These are phyloP conservation scores for Campylomormyrus tamandua DNA, from an alignment of 2,113 vertebrate genomes.

Conservation along the genomic window DNA sequence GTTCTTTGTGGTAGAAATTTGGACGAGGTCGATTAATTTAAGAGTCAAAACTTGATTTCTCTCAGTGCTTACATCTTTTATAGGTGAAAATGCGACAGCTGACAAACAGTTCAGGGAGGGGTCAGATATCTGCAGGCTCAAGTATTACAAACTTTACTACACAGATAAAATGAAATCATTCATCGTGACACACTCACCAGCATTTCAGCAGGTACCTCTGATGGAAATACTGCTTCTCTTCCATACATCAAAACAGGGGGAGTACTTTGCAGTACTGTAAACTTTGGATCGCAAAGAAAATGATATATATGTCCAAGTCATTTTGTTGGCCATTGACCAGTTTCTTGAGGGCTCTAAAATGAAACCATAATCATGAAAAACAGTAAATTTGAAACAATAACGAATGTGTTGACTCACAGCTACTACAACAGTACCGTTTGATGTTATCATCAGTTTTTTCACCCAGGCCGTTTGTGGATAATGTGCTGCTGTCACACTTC, in stretches of 20 bases:
- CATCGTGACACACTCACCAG: slow-evolving; percentile 4
- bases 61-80: neutral
- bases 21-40: neutral
- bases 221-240: slow-evolving; percentile 28
- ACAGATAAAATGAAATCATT: neutral
- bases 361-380: slow-evolving; percentile 10
- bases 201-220: slow-evolving; percentile 23
- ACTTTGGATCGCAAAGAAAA: slow-evolving; percentile 19
- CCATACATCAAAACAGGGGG: slow-evolving; percentile 27
- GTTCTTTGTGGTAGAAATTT: neutral
- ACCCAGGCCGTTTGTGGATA: neutral
- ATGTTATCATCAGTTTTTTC: neutral
- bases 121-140: neutral
- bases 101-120: no score
- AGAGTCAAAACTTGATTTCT: neutral
- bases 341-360: slow-evolving; percentile 28
- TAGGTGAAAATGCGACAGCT: neutral
- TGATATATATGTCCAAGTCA: neutral
- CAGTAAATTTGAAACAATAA: neutral
- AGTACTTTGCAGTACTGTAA: slow-evolving; percentile 31
- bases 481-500: neutral
- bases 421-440: neutral
- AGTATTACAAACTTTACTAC: neutral
- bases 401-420: neutral
- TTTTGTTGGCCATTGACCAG: slow-evolving; percentile 22